Evolutionary conservation across 1,140 invertebrate species (phyloP), one percentile per base, ranked within the genome.

Genomic region (Spodoptera litura): DNA sequence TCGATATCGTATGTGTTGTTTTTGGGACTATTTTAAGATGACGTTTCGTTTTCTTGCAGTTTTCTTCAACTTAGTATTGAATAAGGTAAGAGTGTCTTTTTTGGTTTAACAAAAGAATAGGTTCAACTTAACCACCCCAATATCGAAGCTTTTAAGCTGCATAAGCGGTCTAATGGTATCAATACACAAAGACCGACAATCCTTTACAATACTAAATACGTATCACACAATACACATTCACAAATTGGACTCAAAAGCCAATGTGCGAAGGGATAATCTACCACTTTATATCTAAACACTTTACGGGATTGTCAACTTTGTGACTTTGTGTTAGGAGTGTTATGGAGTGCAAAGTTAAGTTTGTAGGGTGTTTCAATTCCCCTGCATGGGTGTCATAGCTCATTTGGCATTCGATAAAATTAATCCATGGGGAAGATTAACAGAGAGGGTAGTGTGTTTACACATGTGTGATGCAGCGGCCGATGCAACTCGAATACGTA

Each of bases 221-320:
- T 78, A 73, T 85, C 78, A 83, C 81, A 84, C 83, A 82, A 88
- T 85, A 85, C 86, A 87, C 87, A 88, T 85, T 91, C 87, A 88
- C 90, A 91, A 93, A 93, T 93, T 92, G 90, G 86, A 88, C 91
- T 93, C 91, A 92, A 93, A 93, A 91, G 88, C 87, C 91, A 92
- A 91, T 86, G 87, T 84, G 81, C 85, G 81, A 83, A 85, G 83
- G 80, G 49, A 80, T 84, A 76, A 85, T 82, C 51, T 74, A 78
- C 51, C 25, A 75, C 44, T 56, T 56, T 51, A 76, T 6, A 53
- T 9, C 44, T 25, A 35, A 9, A 72, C 11, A 44, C 13, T 35
- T 13, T 78, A 85, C 52, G 61, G 15, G 59, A 88, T 83, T 79
- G 62, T 87, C 64, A 81, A 86, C 86, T 81, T 61, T 87, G 86